Evolutionary conservation across 2,113 vertebrate genomes (phyloP), one percentile per base, ranked within the genome.

Genomic region (Tragelaphus imberbis): DNA sequence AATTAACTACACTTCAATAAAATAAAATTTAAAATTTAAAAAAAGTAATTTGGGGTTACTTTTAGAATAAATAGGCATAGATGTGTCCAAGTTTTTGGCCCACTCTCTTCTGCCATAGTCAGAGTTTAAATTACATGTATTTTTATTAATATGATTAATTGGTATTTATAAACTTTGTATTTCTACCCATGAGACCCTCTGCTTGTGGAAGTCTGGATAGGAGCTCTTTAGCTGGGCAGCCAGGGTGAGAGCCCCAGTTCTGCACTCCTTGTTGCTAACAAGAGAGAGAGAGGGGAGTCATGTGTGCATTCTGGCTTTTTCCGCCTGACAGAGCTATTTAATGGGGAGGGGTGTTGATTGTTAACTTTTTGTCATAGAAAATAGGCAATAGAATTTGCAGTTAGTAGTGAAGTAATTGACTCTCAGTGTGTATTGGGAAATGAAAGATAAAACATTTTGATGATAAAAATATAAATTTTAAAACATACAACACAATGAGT

Each of bases 351-450:
- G 28, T 27, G 36, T 77, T 49, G 75, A 81, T n/a, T 56, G 47
- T 89, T 87, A 88, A 65, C n/a, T 95, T 94, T 96, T 77, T 97
- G 36, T 88, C 79, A 23, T 53, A 85, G 65, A 86, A 92, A 88
- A 90, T 28, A 51, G 63, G n/a, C 63, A 92, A 2, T 55, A 88
- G n/a, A 82, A 80, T 93, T 97, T 88, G 8, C 27, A 71, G 21
- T 90, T 92, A 61, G 16, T 55, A 53, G 71, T 65, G 12, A 92
- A 85, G 58, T 58, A 36, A 85, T 65, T 59, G 49, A 58, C 53
- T 63, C 15, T 88, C 33, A 59, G 47, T 75, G 40, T 33, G 30
- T 40, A 28, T n/a, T 91, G 81, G 80, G 40, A 97, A 94, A 89
- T 25, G 59, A 75, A 97, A 96, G 58, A 77, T 81, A 68, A 86